These are phyloP conservation scores for Micronisus gabar DNA, from an alignment of 2,113 vertebrate species.

Conservation along the genomic window DNA sequence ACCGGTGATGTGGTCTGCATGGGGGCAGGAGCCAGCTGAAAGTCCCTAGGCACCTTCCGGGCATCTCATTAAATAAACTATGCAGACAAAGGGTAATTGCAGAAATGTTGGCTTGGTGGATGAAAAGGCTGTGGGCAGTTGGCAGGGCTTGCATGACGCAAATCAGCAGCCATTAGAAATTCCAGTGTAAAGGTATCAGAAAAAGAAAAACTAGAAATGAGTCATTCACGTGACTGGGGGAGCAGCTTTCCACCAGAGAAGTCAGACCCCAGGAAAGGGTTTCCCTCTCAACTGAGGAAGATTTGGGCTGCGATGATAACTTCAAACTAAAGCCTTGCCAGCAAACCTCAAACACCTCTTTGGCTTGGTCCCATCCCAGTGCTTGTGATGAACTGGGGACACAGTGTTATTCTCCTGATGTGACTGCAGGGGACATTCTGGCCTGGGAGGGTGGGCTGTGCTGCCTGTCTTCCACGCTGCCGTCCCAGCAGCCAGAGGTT, in stretches of 20 bases:
- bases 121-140: background rate
- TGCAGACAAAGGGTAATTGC: background rate
- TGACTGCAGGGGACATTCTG: background rate
- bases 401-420: background rate
- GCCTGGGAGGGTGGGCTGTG: background rate
- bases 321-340: background rate
- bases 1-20: fast-evolving
- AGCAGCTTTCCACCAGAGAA: background rate
- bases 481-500: fast-evolving
- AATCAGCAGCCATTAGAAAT: background rate
- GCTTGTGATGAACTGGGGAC: background rate
- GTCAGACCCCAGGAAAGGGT: background rate
- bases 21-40: background rate
- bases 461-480: background rate
- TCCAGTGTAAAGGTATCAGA: background rate
- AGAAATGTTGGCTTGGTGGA: background rate
- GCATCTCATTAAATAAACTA: background rate
- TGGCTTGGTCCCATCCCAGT: background rate
- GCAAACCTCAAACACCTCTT: background rate
- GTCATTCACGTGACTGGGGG: background rate
- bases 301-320: background rate
- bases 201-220: background rate
- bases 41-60: background rate
- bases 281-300: background rate
- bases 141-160: background rate